Percentiles rank a stretch among this genome's conserved stretches.
Evolutionary conservation across 2,797 vertebrate genomes (phyloP).

Genomic region (Oreonectes daqikongensis): DNA sequence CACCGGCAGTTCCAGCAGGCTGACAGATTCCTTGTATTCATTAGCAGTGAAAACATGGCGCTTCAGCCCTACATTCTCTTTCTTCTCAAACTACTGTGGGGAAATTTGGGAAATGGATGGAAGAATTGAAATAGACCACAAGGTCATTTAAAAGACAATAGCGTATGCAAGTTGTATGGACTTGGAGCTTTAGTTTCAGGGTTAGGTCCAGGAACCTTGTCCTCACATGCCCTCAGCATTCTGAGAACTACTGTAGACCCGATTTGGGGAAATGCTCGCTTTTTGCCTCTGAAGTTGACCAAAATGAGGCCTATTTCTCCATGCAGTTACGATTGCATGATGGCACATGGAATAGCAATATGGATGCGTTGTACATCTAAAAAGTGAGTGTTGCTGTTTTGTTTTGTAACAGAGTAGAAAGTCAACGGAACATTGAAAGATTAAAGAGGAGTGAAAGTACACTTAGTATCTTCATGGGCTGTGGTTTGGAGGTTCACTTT

Average conservation of each 20-base stretch:
- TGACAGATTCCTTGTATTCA: constrained; percentile 58
- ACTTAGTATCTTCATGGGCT: constrained; percentile 1
- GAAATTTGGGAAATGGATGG: constrained; percentile 72
- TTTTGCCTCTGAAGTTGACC: constrained; percentile 37
- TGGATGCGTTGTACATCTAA: constrained; percentile 1
- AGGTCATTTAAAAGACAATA: constrained; percentile 81
- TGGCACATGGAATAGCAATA: constrained; percentile 21
- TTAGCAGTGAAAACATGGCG: constrained; percentile 53
- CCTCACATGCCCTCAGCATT: constrained; percentile 72
- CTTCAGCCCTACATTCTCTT: constrained; percentile 63
- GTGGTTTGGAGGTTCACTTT: constrained; percentile 11
- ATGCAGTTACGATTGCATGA: constrained; percentile 24
- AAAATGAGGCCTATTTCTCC: constrained; percentile 15
- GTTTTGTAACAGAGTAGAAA: constrained; percentile 24
- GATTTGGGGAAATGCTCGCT: constrained; percentile 41
- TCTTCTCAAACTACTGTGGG: constrained; percentile 69
- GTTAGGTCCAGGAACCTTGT: constrained; percentile 72
- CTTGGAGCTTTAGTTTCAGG: constrained; percentile 76
- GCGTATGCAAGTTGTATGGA: constrained; percentile 74
- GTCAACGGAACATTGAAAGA: neutral
- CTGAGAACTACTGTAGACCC: constrained; percentile 44
- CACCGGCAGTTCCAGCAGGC: constrained; percentile 35
- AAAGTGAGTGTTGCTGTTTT: constrained; percentile 23
- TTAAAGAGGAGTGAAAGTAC: constrained; percentile 22
- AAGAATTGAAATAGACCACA: constrained; percentile 76